Conservation (phyloP, 2,888 invertebrate genomes). For the Cylloceria caligata region DNA sequence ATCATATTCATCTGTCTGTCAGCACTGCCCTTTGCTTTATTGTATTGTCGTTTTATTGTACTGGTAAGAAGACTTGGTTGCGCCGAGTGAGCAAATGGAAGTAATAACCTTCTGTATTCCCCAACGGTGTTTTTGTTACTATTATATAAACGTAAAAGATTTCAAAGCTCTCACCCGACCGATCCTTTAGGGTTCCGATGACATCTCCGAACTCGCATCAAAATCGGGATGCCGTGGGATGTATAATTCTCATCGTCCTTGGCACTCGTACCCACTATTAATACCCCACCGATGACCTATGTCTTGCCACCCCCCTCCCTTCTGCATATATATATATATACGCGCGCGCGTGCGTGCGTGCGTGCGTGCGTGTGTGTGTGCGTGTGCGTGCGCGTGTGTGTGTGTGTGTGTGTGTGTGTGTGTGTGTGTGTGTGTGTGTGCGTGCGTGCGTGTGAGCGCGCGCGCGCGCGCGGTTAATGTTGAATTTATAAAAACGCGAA, state of each 20-base stretch:
- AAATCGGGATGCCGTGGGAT: conserved; percentile 4
- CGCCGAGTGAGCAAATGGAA: background rate
- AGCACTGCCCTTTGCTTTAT: background rate
- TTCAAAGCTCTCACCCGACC: no score
- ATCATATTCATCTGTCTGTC: background rate
- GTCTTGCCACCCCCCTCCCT: background rate
- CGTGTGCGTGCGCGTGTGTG: no score
- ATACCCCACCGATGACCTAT: background rate
- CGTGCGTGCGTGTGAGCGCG: no score
- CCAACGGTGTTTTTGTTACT: background rate
- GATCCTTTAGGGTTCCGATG: background rate
- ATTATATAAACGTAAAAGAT: no score
- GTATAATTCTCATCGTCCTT: background rate
- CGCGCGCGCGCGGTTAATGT: no score
- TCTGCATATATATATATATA: no score
- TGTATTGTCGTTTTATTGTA: background rate
- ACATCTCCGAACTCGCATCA: conserved; percentile 38
- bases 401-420: no score
- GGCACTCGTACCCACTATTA: background rate
- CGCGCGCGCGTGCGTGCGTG: no score
- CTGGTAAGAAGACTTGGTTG: background rate
- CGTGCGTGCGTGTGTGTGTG: no score
- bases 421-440: no score
- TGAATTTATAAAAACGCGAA: no score
- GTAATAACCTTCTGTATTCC: background rate